Conservation (phyloP, 2,113 vertebrate species). For the Grammomys dolichurus region DNA sequence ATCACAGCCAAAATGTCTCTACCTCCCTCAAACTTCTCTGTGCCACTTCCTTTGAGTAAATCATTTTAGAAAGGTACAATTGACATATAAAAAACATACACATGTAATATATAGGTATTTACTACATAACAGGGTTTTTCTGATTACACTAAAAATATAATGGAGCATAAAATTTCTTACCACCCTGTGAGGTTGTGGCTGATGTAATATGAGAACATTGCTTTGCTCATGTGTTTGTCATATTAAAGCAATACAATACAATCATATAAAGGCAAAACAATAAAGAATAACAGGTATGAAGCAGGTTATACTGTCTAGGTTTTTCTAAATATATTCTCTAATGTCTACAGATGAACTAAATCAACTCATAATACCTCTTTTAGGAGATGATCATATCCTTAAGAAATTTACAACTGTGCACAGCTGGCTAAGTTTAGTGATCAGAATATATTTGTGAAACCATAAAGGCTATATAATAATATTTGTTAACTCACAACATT, state of each 20-base stretch:
- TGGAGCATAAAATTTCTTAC: background rate
- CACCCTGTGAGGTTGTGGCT: background rate
- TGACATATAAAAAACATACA: background rate
- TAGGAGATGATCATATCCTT: background rate
- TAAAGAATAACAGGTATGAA: background rate
- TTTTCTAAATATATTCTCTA: background rate
- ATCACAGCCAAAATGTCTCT: background rate
- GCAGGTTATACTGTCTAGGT: background rate
- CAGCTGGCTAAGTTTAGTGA: background rate
- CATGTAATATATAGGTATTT: background rate
- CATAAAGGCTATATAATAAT: background rate
- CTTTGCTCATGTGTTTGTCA: background rate
- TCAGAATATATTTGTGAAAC: background rate
- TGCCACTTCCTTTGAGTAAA: background rate
- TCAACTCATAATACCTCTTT: background rate
- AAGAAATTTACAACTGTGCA: no score
- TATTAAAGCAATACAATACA: background rate
- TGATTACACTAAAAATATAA: background rate
- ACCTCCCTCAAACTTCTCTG: background rate
- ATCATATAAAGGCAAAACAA: background rate
- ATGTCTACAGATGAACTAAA: background rate
- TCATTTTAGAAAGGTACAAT: background rate
- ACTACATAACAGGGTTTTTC: background rate
- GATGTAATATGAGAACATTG: background rate
- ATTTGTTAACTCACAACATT: background rate